These are phyloP conservation scores for Seriola rivoliana DNA, from an alignment of 2,113 vertebrate genomes.

Conservation along the genomic window DNA sequence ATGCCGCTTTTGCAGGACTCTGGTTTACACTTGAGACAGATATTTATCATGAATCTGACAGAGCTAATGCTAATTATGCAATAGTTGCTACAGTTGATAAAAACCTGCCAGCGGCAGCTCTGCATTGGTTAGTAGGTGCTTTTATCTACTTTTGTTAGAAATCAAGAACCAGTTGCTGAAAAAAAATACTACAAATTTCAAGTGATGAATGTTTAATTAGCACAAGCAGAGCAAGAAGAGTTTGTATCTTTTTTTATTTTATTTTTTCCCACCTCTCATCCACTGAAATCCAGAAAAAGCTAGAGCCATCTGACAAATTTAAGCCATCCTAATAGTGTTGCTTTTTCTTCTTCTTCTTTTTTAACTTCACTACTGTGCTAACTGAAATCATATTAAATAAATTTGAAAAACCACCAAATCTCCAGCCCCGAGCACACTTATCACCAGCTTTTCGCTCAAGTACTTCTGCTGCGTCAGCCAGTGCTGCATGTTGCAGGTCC, in stretches of 20 bases:
- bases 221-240: neutral
- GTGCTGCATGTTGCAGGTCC: slow-evolving; percentile 12
- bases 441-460: slow-evolving; percentile 25
- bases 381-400: slow-evolving; percentile 17
- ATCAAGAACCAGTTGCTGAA: neutral
- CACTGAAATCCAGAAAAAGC: neutral
- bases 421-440: slow-evolving; percentile 34
- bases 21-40: too few species aligned
- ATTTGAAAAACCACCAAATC: slow-evolving; percentile 26
- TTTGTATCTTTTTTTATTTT: neutral
- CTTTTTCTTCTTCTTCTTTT: neutral
- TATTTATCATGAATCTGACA: neutral
- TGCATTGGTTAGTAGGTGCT: neutral
- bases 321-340: neutral
- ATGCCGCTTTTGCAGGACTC: too few species aligned
- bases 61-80: neutral
- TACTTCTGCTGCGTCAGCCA: slow-evolving; percentile 43
- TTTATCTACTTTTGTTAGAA: neutral
- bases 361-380: neutral
- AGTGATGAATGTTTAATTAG: neutral
- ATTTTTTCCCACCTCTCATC: too few species aligned
- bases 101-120: too few species aligned
- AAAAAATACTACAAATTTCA: neutral
- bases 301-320: neutral
- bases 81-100: too few species aligned